Conservation (phyloP, 2,888 invertebrate genomes). For the Lordiphosa fenestrarum region DNA sequence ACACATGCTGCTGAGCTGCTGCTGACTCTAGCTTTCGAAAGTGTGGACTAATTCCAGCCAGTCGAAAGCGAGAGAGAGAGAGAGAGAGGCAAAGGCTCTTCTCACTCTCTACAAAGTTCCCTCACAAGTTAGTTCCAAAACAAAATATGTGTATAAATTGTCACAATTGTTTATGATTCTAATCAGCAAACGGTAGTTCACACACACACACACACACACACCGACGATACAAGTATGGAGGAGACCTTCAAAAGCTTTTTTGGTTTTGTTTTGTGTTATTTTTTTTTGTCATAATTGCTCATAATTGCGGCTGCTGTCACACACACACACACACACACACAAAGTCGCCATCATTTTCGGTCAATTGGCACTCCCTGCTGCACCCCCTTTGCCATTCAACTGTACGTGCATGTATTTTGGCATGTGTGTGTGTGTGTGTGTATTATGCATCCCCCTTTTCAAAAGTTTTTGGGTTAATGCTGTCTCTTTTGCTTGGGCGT, state of each 20-base stretch:
- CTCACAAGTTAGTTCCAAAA: too few relatives aligned
- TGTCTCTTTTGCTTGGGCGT: constrained; percentile 19
- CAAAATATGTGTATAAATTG: background rate
- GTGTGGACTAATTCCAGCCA: too few relatives aligned
- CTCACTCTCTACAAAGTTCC: too few relatives aligned
- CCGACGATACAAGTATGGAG: too few relatives aligned
- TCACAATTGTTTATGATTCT: constrained; percentile 3
- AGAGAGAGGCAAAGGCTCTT: too few relatives aligned
- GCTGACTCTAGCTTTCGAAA: too few relatives aligned
- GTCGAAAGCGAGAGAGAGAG: too few relatives aligned
- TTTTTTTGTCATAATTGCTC: constrained; percentile 54
- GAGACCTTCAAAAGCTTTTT: constrained; percentile 18
- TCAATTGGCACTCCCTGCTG: constrained; percentile 59
- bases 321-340: constrained; percentile 25
- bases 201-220: background rate
- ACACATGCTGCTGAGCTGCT: too few relatives aligned
- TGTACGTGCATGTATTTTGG: constrained; percentile 14
- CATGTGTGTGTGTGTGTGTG: constrained; percentile 22
- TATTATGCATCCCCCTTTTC: constrained; percentile 23
- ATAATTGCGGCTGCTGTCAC: constrained; percentile 64
- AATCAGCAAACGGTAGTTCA: constrained; percentile 4
- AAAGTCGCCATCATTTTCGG: constrained; percentile 66
- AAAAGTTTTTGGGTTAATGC: constrained; percentile 29
- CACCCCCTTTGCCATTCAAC: constrained; percentile 9
- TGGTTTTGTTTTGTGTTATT: constrained; percentile 9